Conservation (phyloP, 1,140 invertebrate species). For the Coptotermes formosanus region DNA sequence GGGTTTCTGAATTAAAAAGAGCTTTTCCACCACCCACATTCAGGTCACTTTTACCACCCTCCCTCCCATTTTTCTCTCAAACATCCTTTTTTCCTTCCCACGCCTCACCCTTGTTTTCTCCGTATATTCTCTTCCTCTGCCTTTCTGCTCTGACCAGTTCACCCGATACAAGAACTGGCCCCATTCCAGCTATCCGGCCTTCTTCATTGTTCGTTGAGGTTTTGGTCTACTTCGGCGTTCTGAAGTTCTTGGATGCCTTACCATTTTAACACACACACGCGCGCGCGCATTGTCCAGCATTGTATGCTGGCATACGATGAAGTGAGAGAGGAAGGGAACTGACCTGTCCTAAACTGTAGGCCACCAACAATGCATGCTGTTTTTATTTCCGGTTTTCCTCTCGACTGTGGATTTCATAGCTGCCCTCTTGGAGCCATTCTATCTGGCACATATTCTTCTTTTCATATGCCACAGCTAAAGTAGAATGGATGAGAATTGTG, state of each 20-base stretch:
- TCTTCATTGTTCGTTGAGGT: background rate
- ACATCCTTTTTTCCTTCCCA: background rate
- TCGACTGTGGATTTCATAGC: background rate
- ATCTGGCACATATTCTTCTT: background rate
- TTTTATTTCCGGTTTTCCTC: background rate
- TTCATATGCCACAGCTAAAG: background rate
- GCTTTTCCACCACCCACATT: too few relatives aligned
- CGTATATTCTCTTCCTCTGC: background rate
- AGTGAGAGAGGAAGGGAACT: background rate
- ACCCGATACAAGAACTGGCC: background rate
- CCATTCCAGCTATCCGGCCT: background rate
- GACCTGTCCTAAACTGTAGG: constrained; percentile 1
- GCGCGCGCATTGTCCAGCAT: background rate
- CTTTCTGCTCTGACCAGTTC: background rate
- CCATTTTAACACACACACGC: background rate
- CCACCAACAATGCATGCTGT: background rate
- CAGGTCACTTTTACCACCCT: too few relatives aligned
- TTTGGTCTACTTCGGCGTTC: background rate
- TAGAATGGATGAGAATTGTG: background rate
- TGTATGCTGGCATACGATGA: background rate
- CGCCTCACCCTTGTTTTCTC: background rate
- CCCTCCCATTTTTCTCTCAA: background rate
- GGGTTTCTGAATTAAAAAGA: too few relatives aligned
- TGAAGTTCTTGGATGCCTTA: background rate
- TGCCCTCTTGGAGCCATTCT: background rate